These are phyloP conservation scores for Chrysochloris asiatica DNA, from an alignment of 2,113 vertebrate species.

Conservation along the genomic window DNA sequence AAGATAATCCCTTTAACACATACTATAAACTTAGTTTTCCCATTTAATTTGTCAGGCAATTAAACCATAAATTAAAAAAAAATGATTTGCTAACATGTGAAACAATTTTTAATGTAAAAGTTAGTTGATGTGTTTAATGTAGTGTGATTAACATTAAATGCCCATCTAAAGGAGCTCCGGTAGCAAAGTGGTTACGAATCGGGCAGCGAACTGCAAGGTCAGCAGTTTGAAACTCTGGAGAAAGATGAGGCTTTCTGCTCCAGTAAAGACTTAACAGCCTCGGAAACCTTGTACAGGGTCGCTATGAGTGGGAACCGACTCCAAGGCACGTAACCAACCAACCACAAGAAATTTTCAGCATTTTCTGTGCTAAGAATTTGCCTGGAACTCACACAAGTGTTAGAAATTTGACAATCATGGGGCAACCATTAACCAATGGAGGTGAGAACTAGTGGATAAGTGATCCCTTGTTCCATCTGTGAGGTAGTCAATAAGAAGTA, in stretches of 20 bases:
- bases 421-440: not conserved
- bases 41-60: not conserved
- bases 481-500: too few relatives aligned
- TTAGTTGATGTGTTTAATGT: not conserved
- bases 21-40: not conserved
- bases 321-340: too few relatives aligned
- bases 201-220: too few relatives aligned
- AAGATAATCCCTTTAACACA: not conserved
- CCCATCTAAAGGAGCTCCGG: constrained; percentile 2
- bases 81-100: not conserved
- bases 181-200: too few relatives aligned
- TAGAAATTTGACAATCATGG: not conserved
- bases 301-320: too few relatives aligned
- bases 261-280: too few relatives aligned
- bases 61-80: not conserved
- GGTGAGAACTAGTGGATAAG: not conserved
- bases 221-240: too few relatives aligned
- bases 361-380: not conserved
- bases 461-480: not conserved
- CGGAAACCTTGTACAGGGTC: too few relatives aligned
- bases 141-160: not conserved
- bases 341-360: not conserved
- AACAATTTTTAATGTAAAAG: not conserved
- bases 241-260: too few relatives aligned
- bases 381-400: not conserved